phyloP scores from a whole-genome alignment of 2,113 vertebrate species.

The Tragelaphus imberbis region DNA sequence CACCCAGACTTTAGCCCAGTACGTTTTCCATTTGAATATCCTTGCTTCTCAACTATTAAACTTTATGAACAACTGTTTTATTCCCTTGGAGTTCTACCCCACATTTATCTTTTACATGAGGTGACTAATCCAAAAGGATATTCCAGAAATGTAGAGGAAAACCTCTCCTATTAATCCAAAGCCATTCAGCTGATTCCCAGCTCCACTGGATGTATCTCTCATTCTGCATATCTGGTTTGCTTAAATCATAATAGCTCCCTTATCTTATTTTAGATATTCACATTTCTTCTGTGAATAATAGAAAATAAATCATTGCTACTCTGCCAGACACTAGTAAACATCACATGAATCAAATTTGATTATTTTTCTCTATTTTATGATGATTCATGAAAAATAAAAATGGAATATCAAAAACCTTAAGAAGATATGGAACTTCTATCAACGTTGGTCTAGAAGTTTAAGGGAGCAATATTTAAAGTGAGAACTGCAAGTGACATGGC shows the following conservation, averaged over 20 bases:
- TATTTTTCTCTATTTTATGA: neutral
- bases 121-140: neutral
- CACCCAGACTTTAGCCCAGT: neutral
- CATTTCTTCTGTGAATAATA: neutral
- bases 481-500: neutral
- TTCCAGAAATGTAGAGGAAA: neutral
- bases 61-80: neutral
- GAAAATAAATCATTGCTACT: neutral
- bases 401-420: neutral
- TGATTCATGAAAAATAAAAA: neutral
- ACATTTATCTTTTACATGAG: neutral
- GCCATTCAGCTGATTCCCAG: neutral
- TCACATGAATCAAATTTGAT: neutral
- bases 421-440: neutral
- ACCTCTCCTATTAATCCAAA: neutral
- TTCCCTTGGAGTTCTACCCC: neutral
- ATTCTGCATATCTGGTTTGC: neutral
- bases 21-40: neutral
- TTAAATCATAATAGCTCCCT: neutral
- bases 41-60: neutral
- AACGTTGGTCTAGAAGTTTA: neutral
- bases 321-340: neutral
- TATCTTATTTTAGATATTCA: neutral
- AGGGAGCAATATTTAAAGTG: neutral
- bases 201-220: neutral